phyloP scores from a whole-genome alignment of 2,113 vertebrate species.

The Labrus mixtus region DNA sequence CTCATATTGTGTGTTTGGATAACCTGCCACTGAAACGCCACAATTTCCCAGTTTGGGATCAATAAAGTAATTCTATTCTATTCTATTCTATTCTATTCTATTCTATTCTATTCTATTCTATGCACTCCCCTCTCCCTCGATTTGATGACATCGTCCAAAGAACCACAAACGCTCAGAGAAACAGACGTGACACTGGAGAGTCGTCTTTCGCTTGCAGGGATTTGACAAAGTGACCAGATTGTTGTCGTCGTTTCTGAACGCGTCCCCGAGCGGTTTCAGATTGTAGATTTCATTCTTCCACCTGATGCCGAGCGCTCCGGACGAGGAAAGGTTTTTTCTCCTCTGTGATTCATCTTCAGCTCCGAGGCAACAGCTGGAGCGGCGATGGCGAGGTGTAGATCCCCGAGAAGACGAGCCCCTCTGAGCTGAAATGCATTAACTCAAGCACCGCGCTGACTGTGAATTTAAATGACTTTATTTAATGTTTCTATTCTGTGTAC shows the following conservation, averaged over 20 bases:
- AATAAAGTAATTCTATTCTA: no score
- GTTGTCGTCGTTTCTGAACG: neutral
- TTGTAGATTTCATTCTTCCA: neutral
- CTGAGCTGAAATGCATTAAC: neutral
- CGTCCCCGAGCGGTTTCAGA: neutral
- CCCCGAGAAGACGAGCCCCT: neutral
- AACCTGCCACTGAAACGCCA: no score
- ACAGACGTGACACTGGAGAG: neutral
- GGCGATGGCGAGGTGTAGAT: neutral
- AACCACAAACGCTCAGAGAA: no score
- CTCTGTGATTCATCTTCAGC: neutral
- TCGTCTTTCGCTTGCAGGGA: neutral
- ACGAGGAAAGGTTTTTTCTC: neutral
- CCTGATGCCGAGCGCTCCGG: neutral
- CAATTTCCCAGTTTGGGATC: no score
- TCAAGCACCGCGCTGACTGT: neutral
- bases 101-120: no score
- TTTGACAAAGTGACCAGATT: neutral
- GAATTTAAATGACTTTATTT: no score
- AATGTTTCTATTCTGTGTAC: no score
- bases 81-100: no score
- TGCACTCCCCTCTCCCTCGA: no score
- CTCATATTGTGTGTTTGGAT: no score
- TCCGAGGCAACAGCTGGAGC: slow-evolving; percentile 4
- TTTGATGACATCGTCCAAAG: no score